A percentile compares a stretch with the other conserved stretches of the same genome.
Conservation (phyloP, 2,888 invertebrate species). For the Nineta flava region DNA sequence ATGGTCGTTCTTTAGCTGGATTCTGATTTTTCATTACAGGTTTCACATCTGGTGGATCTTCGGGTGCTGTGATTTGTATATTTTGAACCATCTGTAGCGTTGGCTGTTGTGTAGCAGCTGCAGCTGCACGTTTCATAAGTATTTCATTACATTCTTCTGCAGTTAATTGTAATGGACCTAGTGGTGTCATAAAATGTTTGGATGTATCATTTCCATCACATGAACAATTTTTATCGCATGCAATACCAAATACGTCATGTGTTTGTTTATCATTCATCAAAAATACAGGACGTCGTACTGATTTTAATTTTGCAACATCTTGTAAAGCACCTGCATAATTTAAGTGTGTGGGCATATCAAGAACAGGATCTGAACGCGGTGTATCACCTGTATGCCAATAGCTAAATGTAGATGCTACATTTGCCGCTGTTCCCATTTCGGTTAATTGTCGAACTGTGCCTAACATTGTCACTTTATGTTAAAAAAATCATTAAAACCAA, state of each 20-base stretch:
- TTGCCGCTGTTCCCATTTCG: slow-evolving; percentile 14
- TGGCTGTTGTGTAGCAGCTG: slow-evolving; percentile 31
- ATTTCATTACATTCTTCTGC: slow-evolving; percentile 67
- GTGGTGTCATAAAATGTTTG: slow-evolving; percentile 54
- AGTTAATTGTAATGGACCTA: slow-evolving; percentile 56
- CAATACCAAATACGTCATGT: slow-evolving; percentile 15
- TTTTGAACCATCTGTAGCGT: slow-evolving; percentile 31
- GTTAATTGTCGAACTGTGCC: slow-evolving; percentile 6
- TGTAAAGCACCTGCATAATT: slow-evolving; percentile 13
- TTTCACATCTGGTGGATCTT: slow-evolving; percentile 26
- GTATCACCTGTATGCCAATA: slow-evolving; percentile 15
- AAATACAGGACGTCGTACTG: slow-evolving; percentile 14
- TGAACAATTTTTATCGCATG: slow-evolving; percentile 11
- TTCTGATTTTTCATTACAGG: slow-evolving; percentile 15
- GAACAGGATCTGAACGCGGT: slow-evolving; percentile 5
- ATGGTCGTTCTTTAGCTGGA: slow-evolving; percentile 53
- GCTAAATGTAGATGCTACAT: slow-evolving; percentile 13
- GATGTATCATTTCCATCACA: slow-evolving; percentile 14
- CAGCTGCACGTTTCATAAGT: slow-evolving; percentile 56
- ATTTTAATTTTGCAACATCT: slow-evolving; percentile 12
- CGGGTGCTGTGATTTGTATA: slow-evolving; percentile 30
- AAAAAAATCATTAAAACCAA: background rate
- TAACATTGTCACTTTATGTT: slow-evolving; percentile 5
- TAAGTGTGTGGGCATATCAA: slow-evolving; percentile 10
- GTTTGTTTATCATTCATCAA: slow-evolving; percentile 15